Evolutionary conservation across 1,140 invertebrate species (phyloP), one percentile per base, ranked within the genome.

Genomic region (Sycophaga agraensis): DNA sequence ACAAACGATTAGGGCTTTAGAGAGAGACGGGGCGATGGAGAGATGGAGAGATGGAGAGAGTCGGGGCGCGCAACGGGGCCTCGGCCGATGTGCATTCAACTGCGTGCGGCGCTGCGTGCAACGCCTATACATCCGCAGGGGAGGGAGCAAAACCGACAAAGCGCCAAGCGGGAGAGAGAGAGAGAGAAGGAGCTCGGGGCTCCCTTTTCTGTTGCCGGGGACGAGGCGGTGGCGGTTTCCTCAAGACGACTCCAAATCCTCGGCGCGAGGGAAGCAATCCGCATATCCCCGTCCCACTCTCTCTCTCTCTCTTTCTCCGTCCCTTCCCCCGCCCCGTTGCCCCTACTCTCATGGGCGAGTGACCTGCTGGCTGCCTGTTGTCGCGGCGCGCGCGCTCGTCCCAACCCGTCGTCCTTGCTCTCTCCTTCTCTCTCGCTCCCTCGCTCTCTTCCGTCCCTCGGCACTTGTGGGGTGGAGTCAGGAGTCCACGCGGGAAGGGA

Each of bases 391-490:
- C 48, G 62, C 58, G 62, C 45, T 48, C 28, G 50, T 55, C 51
- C 43, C 48, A 51, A 39, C 60, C 56, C 40, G 22, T 58, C 40
- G 37, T 34, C 39, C 31, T 53, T 9, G 14, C 22, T 40, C 12
- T 26, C 22, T 22, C 35, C 40, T 12, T 37, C 17, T 31, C 40
- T 43, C 16, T 21, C 14, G n/a, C 16, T 46, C 34, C 1, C 12
- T 39, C 57, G 21, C 14, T 24, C 4, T 12, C 49, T 42, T 35
- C 43, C 19, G 39, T 45, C 58, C 40, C 22, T 50, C 53, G 53
- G n/a, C 40, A 60, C 49, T 55, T 49, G 4, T 11, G 59, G 64
- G 64, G 64, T 65, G 64, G 64, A 65, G 64, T 65, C 64, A 61
- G 39, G 14, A 40, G 22, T 43, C 28, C 28, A 31, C 5, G 46